Conservation (phyloP, 1,140 invertebrate genomes). For the Caenorhabditis tropicalis region DNA sequence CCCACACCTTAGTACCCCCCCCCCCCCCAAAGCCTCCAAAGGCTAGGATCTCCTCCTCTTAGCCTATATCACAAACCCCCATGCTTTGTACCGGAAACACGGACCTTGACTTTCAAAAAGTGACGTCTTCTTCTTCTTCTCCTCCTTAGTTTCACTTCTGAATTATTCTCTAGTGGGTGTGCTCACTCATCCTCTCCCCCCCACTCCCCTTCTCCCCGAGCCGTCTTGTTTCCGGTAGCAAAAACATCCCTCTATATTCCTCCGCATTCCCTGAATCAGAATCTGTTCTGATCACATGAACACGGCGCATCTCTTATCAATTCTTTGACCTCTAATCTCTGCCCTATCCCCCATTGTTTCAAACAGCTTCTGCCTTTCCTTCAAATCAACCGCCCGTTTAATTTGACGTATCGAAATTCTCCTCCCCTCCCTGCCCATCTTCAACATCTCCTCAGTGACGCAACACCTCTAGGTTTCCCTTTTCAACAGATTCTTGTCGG, state of each 20-base stretch:
- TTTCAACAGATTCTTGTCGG: neutral
- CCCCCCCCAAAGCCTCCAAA: no score
- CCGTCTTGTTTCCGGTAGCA: no score
- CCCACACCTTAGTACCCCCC: no score
- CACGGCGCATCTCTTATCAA: neutral
- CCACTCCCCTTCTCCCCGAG: neutral
- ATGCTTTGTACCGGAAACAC: no score
- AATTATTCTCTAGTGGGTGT: neutral
- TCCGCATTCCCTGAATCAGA: no score
- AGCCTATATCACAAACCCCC: no score
- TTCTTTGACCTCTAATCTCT: conserved; percentile 28
- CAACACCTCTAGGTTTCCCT: neutral
- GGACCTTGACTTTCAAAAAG: neutral
- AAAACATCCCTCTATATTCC: no score
- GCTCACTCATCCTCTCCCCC: conserved; percentile 15
- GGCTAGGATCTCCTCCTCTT: no score
- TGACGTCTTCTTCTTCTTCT: neutral
- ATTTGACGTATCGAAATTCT: neutral
- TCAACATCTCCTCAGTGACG: neutral
- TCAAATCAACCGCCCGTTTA: neutral
- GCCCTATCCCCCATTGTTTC: neutral
- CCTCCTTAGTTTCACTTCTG: no score
- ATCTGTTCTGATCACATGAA: no score
- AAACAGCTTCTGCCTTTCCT: neutral
- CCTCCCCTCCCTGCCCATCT: no score